These are phyloP conservation scores for Aleiodes leptofemur DNA, from an alignment of 2,888 invertebrate genomes.

Conservation along the genomic window DNA sequence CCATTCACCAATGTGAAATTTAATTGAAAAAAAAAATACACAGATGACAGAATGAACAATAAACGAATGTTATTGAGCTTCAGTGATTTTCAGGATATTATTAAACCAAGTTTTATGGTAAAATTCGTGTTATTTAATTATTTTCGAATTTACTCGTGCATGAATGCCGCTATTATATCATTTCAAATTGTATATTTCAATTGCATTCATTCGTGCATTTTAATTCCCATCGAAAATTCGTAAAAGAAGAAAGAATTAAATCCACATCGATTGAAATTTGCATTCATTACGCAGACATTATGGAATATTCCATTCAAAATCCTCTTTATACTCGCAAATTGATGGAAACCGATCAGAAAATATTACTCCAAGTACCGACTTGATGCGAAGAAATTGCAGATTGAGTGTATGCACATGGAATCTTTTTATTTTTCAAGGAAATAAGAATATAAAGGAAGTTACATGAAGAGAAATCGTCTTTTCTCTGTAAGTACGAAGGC, in stretches of 20 bases:
- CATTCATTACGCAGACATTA: too few relatives aligned
- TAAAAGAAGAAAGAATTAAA: too few relatives aligned
- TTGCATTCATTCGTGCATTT: background rate
- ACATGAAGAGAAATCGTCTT: background rate
- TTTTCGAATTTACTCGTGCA: background rate
- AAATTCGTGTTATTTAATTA: background rate
- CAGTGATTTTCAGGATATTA: too few relatives aligned
- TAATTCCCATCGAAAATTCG: background rate
- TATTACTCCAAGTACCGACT: background rate
- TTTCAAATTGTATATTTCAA: background rate
- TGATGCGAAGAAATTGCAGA: background rate
- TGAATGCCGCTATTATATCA: background rate
- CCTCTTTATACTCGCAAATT: background rate
- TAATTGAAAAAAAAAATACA: too few relatives aligned
- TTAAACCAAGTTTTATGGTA: too few relatives aligned
- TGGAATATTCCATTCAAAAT: too few relatives aligned
- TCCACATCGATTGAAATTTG: too few relatives aligned
- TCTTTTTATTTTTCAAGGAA: background rate
- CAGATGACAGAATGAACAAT: too few relatives aligned
- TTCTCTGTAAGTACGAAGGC: background rate
- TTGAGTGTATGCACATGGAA: conserved; percentile 1
- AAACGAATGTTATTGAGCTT: too few relatives aligned
- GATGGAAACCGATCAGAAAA: conserved; percentile 6
- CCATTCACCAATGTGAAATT: too few relatives aligned
- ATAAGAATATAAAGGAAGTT: background rate